Conservation (phyloP, 2,797 vertebrate genomes). For the Potorous gilbertii region DNA sequence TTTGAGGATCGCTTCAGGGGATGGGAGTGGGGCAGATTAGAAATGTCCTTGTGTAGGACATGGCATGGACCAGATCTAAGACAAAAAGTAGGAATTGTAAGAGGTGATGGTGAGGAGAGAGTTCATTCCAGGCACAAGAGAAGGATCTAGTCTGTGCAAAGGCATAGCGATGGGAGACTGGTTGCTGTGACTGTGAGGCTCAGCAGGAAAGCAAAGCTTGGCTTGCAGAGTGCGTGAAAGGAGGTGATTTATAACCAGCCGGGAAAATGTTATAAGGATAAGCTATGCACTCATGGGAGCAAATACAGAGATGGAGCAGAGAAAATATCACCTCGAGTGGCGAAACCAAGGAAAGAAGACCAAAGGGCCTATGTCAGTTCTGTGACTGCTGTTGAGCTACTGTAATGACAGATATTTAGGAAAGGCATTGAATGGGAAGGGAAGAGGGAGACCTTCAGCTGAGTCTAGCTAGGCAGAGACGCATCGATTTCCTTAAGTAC, state of each 20-base stretch:
- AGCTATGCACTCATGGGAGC: neutral
- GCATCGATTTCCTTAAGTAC: slow-evolving; percentile 39
- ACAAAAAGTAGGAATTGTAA: neutral
- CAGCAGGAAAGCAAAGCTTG: neutral
- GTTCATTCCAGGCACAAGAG: neutral
- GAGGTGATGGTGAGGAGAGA: neutral
- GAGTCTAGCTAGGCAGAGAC: slow-evolving; percentile 30
- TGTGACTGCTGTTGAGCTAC: neutral
- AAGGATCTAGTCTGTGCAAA: neutral
- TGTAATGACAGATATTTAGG: neutral
- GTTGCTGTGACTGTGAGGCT: neutral
- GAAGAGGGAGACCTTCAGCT: neutral
- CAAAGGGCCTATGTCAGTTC: slow-evolving; percentile 28
- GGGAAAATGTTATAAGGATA: neutral
- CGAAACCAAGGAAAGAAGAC: slow-evolving; percentile 42
- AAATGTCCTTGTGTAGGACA: neutral
- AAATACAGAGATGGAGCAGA: neutral
- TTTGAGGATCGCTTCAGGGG: neutral
- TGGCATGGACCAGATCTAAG: neutral
- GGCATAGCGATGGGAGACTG: neutral
- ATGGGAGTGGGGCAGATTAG: neutral
- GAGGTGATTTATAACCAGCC: neutral
- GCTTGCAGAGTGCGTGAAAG: neutral
- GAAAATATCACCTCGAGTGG: neutral
- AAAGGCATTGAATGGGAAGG: neutral